A percentile compares a stretch with the other conserved stretches of the same genome.
phyloP scores from a whole-genome alignment of 2,113 vertebrate species.

The Datnioides undecimradiatus region DNA sequence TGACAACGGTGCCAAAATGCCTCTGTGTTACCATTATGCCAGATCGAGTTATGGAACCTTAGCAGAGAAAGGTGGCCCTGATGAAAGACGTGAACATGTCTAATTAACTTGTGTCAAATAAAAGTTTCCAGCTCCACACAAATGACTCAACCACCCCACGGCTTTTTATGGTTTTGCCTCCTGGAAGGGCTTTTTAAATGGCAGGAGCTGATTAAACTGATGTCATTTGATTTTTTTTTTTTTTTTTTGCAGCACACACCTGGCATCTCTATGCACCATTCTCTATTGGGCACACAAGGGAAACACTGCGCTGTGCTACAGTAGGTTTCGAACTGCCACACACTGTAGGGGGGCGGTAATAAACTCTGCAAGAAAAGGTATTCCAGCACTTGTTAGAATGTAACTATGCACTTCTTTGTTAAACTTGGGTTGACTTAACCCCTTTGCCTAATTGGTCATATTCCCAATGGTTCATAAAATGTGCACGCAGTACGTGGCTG shows the following conservation, averaged over 20 bases:
- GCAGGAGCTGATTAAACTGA: slow-evolving; percentile 65
- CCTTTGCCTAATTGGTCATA: slow-evolving; percentile 52
- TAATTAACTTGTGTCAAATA: slow-evolving; percentile 79
- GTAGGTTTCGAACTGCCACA: slow-evolving; percentile 41
- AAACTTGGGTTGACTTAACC: slow-evolving; percentile 30
- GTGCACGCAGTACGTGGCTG: neutral
- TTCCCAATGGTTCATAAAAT: slow-evolving; percentile 45
- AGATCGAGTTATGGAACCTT: slow-evolving; percentile 64
- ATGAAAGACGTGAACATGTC: slow-evolving; percentile 72
- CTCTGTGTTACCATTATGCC: slow-evolving; percentile 67
- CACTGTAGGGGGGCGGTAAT: slow-evolving; percentile 2
- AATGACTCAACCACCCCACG: slow-evolving; percentile 51
- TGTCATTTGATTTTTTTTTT: slow-evolving; percentile 60
- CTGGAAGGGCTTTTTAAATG: slow-evolving; percentile 57
- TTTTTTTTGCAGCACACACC: slow-evolving; percentile 58
- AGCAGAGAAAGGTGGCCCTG: slow-evolving; percentile 59
- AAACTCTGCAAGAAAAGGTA: slow-evolving; percentile 40
- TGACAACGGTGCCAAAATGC: slow-evolving; percentile 77
- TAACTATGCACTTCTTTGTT: slow-evolving; percentile 51
- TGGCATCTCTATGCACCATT: slow-evolving; percentile 73
- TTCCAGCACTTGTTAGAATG: slow-evolving; percentile 39
- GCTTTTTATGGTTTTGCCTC: slow-evolving; percentile 64
- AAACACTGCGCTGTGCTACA: slow-evolving; percentile 35
- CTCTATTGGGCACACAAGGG: slow-evolving; percentile 10
- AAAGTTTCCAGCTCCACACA: slow-evolving; percentile 65